A percentile compares a stretch with the other conserved stretches of the same genome.
Evolutionary conservation across 2,113 vertebrate species (phyloP).

Genomic region (Rhinichthys klamathensis): DNA sequence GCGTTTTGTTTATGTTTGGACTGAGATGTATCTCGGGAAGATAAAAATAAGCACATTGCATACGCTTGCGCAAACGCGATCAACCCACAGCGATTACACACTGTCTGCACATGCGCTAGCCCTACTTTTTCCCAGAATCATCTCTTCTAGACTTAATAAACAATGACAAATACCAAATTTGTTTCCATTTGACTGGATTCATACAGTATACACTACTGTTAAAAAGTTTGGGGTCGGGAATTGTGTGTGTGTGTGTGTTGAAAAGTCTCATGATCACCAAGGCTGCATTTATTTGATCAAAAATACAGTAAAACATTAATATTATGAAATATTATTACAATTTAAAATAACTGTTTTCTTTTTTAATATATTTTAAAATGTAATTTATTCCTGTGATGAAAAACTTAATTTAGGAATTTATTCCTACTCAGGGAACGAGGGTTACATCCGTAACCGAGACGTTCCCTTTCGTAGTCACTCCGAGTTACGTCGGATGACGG

Average conservation of each 20-base stretch:
- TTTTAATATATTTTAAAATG: not conserved
- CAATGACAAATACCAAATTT: not conserved
- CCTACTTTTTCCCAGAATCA: not conserved
- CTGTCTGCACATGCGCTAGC: not conserved
- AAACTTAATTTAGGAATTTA: too few species aligned
- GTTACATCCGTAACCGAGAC: too few species aligned
- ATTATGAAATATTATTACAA: not conserved
- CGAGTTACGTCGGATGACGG: too few species aligned
- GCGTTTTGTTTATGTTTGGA: slow-evolving; percentile 34
- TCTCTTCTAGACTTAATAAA: not conserved
- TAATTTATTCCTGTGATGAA: not conserved
- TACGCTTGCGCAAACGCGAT: not conserved
- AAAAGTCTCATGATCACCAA: not conserved
- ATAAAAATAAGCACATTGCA: slow-evolving; percentile 14
- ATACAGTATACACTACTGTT: not conserved
- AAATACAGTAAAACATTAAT: not conserved
- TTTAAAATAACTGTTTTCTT: not conserved
- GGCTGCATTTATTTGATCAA: not conserved
- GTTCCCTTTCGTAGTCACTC: too few species aligned
- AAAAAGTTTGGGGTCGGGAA: not conserved
- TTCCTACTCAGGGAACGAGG: too few species aligned
- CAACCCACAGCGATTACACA: not conserved
- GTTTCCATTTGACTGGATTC: not conserved
- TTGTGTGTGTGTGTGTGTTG: not conserved
- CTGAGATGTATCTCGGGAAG: not conserved